Evolutionary conservation across 1,140 invertebrate species (phyloP).

Genomic region (Globodera ellingtonae): DNA sequence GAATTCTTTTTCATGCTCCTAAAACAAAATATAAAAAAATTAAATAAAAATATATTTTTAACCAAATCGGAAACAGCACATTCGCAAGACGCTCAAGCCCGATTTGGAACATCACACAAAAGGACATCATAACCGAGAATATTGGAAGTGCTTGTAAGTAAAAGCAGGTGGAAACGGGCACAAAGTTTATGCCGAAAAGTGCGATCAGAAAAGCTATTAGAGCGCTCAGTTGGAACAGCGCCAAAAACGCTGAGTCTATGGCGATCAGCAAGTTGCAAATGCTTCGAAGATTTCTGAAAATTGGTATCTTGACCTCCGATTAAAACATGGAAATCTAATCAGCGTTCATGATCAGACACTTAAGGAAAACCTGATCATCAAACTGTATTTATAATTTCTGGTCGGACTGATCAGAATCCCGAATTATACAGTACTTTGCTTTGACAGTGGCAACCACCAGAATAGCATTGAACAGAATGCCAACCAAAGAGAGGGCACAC

Average conservation of each 20-base stretch:
- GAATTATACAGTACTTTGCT: neutral
- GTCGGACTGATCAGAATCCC: too few relatives aligned
- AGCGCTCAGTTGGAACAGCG: neutral
- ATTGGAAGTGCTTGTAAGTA: neutral
- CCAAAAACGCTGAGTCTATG: neutral
- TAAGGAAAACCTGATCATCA: too few relatives aligned
- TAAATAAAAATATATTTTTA: neutral
- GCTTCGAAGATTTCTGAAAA: neutral
- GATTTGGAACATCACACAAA: neutral
- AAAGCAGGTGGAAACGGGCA: neutral
- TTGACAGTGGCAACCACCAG: neutral
- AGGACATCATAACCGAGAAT: neutral
- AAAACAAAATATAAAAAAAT: neutral
- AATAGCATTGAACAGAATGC: neutral
- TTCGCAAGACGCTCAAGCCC: neutral
- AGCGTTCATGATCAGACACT: neutral
- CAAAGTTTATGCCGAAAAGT: neutral
- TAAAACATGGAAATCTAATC: too few relatives aligned
- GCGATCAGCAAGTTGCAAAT: slow-evolving; percentile 2
- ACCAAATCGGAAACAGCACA: slow-evolving; percentile 4
- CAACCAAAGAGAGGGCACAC: neutral
- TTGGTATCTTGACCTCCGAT: neutral
- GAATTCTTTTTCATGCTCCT: neutral
- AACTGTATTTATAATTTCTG: too few relatives aligned
- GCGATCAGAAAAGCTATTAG: neutral